Evolutionary conservation across 2,888 invertebrate species (phyloP).

Genomic region (Drosophila niveifrons): DNA sequence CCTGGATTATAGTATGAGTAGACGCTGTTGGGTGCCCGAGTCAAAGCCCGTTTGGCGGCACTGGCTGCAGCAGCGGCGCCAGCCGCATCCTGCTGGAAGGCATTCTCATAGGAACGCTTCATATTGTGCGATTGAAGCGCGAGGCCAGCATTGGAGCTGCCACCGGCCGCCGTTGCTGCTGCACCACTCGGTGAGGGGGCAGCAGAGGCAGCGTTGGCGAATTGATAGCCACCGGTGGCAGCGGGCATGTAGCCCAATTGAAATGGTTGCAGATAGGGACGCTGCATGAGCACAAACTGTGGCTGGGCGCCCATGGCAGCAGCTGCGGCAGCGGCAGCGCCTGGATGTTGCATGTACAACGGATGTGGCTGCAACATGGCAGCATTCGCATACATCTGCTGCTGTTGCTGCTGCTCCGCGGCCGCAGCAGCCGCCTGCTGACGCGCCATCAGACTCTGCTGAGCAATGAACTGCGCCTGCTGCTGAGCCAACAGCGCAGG

Average conservation of each 20-base stretch:
- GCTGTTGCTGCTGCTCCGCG: slow-evolving; percentile 80
- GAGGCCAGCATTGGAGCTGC: slow-evolving; percentile 48
- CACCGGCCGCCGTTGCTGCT: slow-evolving; percentile 39
- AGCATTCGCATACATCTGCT: slow-evolving; percentile 79
- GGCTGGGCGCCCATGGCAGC: slow-evolving; percentile 79
- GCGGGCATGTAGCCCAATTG: slow-evolving; percentile 79
- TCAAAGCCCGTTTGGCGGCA: slow-evolving; percentile 83
- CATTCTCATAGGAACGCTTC: slow-evolving; percentile 90
- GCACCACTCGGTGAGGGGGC: slow-evolving; percentile 54
- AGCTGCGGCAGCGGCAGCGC: slow-evolving; percentile 57
- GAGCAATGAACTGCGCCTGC: slow-evolving; percentile 88
- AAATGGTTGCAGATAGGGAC: slow-evolving; percentile 84
- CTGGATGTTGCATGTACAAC: slow-evolving; percentile 73
- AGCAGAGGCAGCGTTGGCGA: slow-evolving; percentile 38
- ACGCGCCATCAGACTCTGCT: slow-evolving; percentile 89
- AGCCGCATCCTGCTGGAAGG: slow-evolving; percentile 87
- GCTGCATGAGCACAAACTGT: slow-evolving; percentile 84
- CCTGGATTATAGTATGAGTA: slow-evolving; percentile 83
- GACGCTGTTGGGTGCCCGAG: slow-evolving; percentile 77
- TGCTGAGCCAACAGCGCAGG: slow-evolving; percentile 86
- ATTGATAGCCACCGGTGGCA: slow-evolving; percentile 63
- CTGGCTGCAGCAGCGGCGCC: slow-evolving; percentile 76
- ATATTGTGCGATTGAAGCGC: slow-evolving; percentile 84
- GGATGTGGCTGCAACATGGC: slow-evolving; percentile 74
- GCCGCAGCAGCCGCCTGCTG: slow-evolving; percentile 89